Conservation (phyloP, 2,888 invertebrate species). For the Neoitamus cyanurus region DNA sequence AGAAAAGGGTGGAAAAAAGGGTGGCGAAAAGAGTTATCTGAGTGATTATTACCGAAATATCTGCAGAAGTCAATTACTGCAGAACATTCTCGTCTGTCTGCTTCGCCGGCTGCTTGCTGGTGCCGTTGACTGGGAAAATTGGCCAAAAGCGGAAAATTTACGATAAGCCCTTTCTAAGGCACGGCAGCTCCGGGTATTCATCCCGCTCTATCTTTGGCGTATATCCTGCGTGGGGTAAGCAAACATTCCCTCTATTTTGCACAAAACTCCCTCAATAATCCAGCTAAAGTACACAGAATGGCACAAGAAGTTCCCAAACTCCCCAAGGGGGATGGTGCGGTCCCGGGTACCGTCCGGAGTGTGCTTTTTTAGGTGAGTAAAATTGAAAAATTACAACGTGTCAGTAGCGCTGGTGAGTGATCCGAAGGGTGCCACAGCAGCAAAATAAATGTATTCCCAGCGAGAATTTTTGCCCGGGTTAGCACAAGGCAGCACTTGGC, state of each 20-base stretch:
- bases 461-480: neutral
- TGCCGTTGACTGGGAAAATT: conserved; percentile 14
- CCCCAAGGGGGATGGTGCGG: neutral
- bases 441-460: conserved; percentile 19
- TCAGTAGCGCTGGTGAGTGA: conserved; percentile 25
- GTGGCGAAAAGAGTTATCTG: neutral
- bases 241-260: neutral
- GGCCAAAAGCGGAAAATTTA: conserved; percentile 40
- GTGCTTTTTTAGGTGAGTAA: conserved; percentile 8
- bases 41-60: neutral
- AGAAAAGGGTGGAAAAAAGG: neutral
- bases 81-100: neutral
- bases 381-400: conserved; percentile 31
- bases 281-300: conserved; percentile 3
- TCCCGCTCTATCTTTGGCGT: neutral
- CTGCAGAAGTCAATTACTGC: conserved; percentile 26
- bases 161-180: conserved; percentile 28
- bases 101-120: neutral
- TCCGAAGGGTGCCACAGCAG: conserved; percentile 30
- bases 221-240: neutral
- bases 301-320: neutral
- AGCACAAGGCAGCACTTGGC: neutral
- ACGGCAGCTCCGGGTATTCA: neutral
- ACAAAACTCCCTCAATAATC: conserved; percentile 6
- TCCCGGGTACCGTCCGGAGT: neutral